These are phyloP conservation scores for Acholoe squamosa DNA, from an alignment of 2,888 invertebrate genomes.

Conservation along the genomic window DNA sequence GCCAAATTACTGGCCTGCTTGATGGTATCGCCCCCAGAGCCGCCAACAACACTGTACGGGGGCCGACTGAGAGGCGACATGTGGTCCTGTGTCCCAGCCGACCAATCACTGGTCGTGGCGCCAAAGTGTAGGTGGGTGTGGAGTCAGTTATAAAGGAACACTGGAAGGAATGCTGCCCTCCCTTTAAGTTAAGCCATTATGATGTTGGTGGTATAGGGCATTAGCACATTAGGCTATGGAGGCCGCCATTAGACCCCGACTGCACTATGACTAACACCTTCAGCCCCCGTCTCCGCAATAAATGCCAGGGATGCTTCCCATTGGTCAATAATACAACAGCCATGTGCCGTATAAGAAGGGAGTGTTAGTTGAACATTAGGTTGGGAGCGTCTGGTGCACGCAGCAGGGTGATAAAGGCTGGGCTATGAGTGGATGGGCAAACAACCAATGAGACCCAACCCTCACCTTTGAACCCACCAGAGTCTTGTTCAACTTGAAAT, in stretches of 20 bases:
- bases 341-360: no score
- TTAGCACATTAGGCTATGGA: no score
- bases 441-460: neutral
- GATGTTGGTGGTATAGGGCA: neutral
- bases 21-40: slow-evolving; percentile 2
- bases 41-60: slow-evolving; percentile 14
- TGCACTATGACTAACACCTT: no score
- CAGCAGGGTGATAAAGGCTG: neutral
- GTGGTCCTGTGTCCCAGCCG: neutral
- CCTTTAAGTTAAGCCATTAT: neutral
- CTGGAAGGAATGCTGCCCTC: neutral
- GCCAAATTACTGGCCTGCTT: slow-evolving; percentile 22
- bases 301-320: no score
- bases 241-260: no score
- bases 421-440: neutral
- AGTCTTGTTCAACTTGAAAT: neutral
- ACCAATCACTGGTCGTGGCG: neutral
- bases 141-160: neutral
- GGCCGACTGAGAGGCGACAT: slow-evolving; percentile 21
- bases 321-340: no score
- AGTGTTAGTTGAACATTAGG: neutral
- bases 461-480: neutral
- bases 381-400: neutral
- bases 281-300: no score
- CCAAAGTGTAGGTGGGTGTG: neutral